Evolutionary conservation across 2,888 invertebrate genomes (phyloP).

Genomic region (Eristalis intricaria): DNA sequence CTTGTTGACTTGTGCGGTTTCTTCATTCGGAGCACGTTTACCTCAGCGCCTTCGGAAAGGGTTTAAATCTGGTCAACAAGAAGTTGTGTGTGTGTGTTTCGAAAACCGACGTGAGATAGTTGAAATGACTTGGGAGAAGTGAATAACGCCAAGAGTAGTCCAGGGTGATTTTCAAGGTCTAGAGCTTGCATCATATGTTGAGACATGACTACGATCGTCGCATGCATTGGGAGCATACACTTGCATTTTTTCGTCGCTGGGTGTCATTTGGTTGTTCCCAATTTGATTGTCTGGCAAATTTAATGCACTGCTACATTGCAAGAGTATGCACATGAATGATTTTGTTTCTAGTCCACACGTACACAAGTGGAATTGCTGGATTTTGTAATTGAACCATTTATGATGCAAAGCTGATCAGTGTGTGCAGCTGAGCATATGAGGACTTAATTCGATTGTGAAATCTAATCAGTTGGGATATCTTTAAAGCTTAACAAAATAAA

Average conservation of each 20-base stretch:
- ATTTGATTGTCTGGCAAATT: not conserved
- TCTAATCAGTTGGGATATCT: not conserved
- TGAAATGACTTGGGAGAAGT: not conserved
- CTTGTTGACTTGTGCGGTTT: not conserved
- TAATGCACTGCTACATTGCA: not conserved
- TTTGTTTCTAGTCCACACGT: not conserved
- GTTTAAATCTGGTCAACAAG: not conserved
- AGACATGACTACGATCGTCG: not conserved
- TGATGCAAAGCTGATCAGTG: not conserved
- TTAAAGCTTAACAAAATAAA: not conserved
- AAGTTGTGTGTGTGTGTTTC: not conserved
- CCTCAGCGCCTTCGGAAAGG: not conserved
- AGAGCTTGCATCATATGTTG: not conserved
- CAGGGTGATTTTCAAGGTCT: conserved; percentile 10
- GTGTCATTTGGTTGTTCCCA: not conserved
- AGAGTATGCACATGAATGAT: not conserved
- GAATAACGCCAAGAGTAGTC: not conserved
- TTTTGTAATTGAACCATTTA: not conserved
- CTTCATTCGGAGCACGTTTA: not conserved
- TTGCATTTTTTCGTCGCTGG: not conserved
- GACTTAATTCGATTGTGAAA: not conserved
- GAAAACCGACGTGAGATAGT: not conserved
- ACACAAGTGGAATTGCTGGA: not conserved
- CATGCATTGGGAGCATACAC: not conserved
- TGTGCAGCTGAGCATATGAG: not conserved